Evolutionary conservation across 2,113 vertebrate genomes (phyloP).

Genomic region (Poeciliopsis prolifica): DNA sequence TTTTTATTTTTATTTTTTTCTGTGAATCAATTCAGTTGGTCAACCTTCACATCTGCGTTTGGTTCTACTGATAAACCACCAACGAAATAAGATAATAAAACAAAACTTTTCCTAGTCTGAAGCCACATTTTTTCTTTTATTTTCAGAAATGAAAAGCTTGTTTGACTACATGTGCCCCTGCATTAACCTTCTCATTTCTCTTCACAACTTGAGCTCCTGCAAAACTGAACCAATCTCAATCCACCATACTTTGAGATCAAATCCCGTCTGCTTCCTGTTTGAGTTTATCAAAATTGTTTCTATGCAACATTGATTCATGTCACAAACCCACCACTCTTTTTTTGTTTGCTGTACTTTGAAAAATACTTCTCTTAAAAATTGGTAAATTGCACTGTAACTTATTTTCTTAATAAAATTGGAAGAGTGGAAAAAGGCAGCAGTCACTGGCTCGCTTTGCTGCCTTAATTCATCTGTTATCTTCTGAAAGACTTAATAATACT

Average conservation of each 20-base stretch:
- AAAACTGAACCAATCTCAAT: background rate
- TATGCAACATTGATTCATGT: constrained; percentile 24
- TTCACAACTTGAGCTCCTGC: too few relatives aligned
- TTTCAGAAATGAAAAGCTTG: too few relatives aligned
- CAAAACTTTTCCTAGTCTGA: too few relatives aligned
- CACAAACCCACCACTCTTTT: constrained; percentile 22
- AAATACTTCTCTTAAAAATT: constrained; percentile 21
- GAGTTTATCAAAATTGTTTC: constrained; percentile 14
- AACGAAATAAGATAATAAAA: too few relatives aligned
- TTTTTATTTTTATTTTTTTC: too few relatives aligned
- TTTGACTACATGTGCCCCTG: too few relatives aligned
- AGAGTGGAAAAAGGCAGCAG: constrained; percentile 21
- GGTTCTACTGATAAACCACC: too few relatives aligned
- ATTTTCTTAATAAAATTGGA: constrained; percentile 51
- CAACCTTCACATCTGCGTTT: too few relatives aligned
- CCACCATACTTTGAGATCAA: background rate
- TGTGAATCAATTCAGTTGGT: too few relatives aligned
- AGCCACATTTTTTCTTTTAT: too few relatives aligned
- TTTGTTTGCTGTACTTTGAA: too few relatives aligned
- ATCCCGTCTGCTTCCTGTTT: background rate
- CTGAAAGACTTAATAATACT: constrained; percentile 76
- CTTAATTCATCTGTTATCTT: constrained; percentile 79
- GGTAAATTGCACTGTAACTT: constrained; percentile 37
- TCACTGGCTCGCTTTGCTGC: constrained; percentile 64
- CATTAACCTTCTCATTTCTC: too few relatives aligned